A percentile compares a stretch with the other conserved stretches of the same genome.
Evolutionary conservation across 2,797 vertebrate species (phyloP).

Genomic region (Onychomys torridus): DNA sequence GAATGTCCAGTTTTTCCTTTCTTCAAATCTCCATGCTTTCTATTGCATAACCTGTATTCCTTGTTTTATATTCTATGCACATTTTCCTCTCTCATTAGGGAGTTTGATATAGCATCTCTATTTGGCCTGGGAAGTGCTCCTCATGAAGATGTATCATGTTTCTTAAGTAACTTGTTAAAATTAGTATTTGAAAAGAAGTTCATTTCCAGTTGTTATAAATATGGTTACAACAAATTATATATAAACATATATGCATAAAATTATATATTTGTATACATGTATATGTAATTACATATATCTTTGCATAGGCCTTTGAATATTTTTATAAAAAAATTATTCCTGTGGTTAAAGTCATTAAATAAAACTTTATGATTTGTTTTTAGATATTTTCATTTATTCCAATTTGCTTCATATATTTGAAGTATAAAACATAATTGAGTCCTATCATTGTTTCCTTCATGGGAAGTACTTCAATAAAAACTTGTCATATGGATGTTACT

Average conservation of each 20-base stretch:
- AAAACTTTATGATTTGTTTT: constrained; percentile 6
- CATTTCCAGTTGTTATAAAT: neutral
- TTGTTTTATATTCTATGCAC: neutral
- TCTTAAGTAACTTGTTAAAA: neutral
- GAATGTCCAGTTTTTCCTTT: neutral
- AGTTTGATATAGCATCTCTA: neutral
- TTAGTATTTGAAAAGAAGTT: neutral
- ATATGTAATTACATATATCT: neutral
- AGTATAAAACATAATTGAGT: constrained; percentile 85
- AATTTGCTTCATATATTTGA: constrained; percentile 85
- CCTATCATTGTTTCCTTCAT: constrained; percentile 71
- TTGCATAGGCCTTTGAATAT: neutral
- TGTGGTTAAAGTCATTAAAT: neutral
- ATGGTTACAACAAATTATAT: neutral
- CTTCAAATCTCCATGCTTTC: neutral
- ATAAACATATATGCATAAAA: neutral
- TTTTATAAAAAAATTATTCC: constrained; percentile 15
- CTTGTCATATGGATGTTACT: constrained; percentile 78
- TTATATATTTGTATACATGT: neutral
- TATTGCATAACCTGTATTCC: neutral
- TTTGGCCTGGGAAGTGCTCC: neutral
- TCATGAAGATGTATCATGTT: neutral
- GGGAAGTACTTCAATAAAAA: constrained; percentile 20
- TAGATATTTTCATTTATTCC: constrained; percentile 91
- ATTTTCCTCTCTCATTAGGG: neutral